Percentiles rank a stretch among this genome's conserved stretches.
Conservation (phyloP, 2,888 invertebrate genomes). For the Parnassius apollo region DNA sequence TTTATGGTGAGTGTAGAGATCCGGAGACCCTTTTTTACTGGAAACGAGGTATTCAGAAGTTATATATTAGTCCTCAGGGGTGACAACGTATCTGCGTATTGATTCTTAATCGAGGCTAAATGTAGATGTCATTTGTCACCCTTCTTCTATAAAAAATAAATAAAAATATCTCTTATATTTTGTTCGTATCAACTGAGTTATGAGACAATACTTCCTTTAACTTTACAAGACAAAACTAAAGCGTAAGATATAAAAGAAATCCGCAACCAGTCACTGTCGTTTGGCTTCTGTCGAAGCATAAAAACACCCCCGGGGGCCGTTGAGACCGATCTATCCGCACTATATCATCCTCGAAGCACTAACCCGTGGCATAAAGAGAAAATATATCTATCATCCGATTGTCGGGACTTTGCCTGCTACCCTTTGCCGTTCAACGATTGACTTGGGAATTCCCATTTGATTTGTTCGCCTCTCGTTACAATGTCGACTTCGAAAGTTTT, state of each 20-base stretch:
- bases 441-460: conserved; percentile 63
- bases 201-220: not conserved
- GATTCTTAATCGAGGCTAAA: too few relatives aligned
- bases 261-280: conserved; percentile 7
- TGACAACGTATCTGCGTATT: too few relatives aligned
- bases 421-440: conserved; percentile 64
- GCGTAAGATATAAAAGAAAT: conserved; percentile 8
- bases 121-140: too few relatives aligned
- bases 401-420: conserved; percentile 41
- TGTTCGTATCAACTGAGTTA: too few relatives aligned
- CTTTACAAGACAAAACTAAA: conserved; percentile 9
- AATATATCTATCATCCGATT: conserved; percentile 74
- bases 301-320: conserved; percentile 65
- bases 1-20: too few relatives aligned
- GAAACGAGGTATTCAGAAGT: too few relatives aligned
- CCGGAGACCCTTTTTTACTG: too few relatives aligned
- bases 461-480: conserved; percentile 44
- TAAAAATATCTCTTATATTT: too few relatives aligned
- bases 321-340: conserved; percentile 67
- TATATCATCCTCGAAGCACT: conserved; percentile 53
- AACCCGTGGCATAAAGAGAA: conserved; percentile 34
- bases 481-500: conserved; percentile 10
- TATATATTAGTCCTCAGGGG: too few relatives aligned
- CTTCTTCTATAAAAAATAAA: too few relatives aligned
- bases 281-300: conserved; percentile 52